Percentiles rank a stretch among this genome's conserved stretches.
These are phyloP conservation scores for Sinonovacula constricta DNA, from an alignment of 1,140 invertebrate genomes.

Conservation along the genomic window DNA sequence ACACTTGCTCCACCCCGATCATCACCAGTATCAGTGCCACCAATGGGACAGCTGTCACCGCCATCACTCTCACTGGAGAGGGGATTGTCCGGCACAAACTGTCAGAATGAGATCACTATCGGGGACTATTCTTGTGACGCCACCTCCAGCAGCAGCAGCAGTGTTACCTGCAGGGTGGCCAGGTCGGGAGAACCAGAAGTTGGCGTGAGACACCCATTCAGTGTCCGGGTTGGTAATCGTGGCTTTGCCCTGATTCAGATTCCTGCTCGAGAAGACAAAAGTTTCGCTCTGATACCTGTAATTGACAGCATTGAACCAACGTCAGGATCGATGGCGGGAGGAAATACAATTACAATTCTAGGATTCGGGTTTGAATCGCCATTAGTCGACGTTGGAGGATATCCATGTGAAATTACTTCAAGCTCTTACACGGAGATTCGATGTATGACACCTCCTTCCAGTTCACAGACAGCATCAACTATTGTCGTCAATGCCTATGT, in stretches of 20 bases:
- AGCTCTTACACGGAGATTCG: conserved; percentile 31
- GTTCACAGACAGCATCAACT: background rate
- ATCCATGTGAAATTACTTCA: conserved; percentile 7
- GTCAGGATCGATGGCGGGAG: conserved; percentile 59
- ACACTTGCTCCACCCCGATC: conserved; percentile 57
- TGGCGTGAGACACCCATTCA: conserved; percentile 48
- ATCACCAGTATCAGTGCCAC: conserved; percentile 50
- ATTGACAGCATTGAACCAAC: conserved; percentile 50
- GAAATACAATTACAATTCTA: conserved; percentile 55
- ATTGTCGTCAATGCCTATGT: conserved; percentile 17
- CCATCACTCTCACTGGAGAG: conserved; percentile 43
- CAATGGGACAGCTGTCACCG: conserved; percentile 55
- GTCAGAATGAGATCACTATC: conserved; percentile 61
- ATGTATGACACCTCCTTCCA: conserved; percentile 36
- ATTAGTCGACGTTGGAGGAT: conserved; percentile 28
- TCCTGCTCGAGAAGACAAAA: background rate
- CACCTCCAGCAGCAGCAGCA: background rate
- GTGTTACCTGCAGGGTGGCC: conserved; percentile 40
- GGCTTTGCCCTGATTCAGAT: conserved; percentile 59
- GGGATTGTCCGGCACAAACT: conserved; percentile 57
- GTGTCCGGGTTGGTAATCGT: conserved; percentile 58
- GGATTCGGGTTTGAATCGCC: conserved; percentile 52
- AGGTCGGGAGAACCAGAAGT: conserved; percentile 36
- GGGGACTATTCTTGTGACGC: conserved; percentile 39
- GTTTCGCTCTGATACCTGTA: conserved; percentile 57